These are phyloP conservation scores for Philaethria dido DNA, from an alignment of 2,888 invertebrate species.

Conservation along the genomic window DNA sequence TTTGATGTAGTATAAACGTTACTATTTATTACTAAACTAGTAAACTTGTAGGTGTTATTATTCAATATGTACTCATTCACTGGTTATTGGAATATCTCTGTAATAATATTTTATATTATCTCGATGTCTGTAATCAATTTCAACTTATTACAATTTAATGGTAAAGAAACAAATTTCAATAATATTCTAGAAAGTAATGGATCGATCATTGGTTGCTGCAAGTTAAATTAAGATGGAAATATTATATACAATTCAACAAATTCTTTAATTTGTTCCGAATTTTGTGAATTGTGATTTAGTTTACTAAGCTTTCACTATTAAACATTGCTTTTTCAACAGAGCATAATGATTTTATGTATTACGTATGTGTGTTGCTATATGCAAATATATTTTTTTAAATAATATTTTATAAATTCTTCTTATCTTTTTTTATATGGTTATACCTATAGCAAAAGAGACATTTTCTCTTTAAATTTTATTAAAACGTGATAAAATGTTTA, in stretches of 20 bases:
- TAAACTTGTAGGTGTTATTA: constrained; percentile 3
- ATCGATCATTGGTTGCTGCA: neutral
- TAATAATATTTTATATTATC: neutral
- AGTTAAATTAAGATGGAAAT: too few species aligned
- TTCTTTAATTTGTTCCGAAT: too few species aligned
- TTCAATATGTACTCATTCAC: neutral
- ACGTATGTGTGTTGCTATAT: neutral
- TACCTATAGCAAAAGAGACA: neutral
- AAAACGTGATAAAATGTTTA: neutral
- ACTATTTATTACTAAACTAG: constrained; percentile 2
- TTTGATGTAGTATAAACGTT: neutral
- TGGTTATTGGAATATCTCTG: neutral
- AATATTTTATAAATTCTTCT: neutral
- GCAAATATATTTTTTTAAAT: neutral
- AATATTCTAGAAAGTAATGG: neutral
- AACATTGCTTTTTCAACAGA: too few species aligned
- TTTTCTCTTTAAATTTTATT: neutral
- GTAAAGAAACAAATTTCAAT: neutral
- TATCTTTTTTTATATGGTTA: neutral
- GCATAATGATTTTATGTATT: neutral
- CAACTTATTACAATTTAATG: constrained; percentile 6
- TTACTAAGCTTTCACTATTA: too few species aligned
- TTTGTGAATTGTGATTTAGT: too few species aligned
- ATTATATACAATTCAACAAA: too few species aligned
- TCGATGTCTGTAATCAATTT: constrained; percentile 2